Evolutionary conservation across 2,888 invertebrate species (phyloP).

Genomic region (Entomobrya multifasciata): DNA sequence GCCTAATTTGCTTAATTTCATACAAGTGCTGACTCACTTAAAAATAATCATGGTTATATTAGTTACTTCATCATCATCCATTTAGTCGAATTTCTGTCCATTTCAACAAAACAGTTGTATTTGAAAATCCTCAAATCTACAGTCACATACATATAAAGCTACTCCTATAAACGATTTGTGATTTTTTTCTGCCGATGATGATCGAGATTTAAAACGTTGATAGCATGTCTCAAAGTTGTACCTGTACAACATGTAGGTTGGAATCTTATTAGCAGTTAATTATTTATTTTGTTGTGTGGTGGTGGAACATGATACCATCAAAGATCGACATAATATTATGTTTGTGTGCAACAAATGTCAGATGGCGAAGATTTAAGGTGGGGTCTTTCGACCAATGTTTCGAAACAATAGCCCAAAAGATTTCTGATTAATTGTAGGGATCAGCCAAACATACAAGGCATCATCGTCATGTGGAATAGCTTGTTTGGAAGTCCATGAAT

Average conservation of each 20-base stretch:
- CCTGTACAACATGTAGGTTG: constrained; percentile 46
- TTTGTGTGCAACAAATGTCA: constrained; percentile 69
- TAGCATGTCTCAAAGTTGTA: constrained; percentile 34
- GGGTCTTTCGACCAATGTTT: constrained; percentile 49
- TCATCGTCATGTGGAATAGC: not conserved
- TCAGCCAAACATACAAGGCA: not conserved
- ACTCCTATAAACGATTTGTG: constrained; percentile 27
- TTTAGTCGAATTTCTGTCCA: constrained; percentile 6
- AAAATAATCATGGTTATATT: not conserved
- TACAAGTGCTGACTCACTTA: constrained; percentile 1
- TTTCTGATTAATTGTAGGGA: constrained; percentile 36
- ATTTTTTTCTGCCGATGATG: not conserved
- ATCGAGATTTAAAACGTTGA: constrained; percentile 11
- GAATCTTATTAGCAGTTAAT: constrained; percentile 73
- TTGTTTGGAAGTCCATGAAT: not conserved
- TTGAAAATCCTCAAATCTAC: not conserved
- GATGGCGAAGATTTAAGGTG: constrained; percentile 73
- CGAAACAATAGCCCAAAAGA: not conserved
- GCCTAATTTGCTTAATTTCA: not conserved
- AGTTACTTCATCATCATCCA: constrained; percentile 11
- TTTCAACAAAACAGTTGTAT: not conserved
- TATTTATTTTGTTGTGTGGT: constrained; percentile 66
- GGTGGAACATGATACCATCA: constrained; percentile 63
- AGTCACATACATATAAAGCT: not conserved
- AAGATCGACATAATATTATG: constrained; percentile 55